phyloP scores from a whole-genome alignment of 1,140 invertebrate genomes.

The Dreissena polymorpha region DNA sequence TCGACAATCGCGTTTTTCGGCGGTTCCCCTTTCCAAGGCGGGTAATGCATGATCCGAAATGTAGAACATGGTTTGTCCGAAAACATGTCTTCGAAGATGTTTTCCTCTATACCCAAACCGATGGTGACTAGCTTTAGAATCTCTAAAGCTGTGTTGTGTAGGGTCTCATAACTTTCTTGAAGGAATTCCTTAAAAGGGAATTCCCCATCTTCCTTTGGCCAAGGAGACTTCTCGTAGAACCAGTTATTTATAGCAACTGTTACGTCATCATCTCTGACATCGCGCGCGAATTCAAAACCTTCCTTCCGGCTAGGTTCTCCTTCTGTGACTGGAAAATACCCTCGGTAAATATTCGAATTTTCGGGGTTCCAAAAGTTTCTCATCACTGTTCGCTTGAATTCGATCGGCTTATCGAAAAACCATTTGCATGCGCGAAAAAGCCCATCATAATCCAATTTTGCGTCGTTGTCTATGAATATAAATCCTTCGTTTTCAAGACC shows the following conservation, averaged over 20 bases:
- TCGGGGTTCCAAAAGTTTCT: slow-evolving; percentile 66
- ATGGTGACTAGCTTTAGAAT: slow-evolving; percentile 41
- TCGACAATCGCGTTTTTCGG: slow-evolving; percentile 17
- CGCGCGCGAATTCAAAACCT: slow-evolving; percentile 56
- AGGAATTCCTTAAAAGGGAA: slow-evolving; percentile 56
- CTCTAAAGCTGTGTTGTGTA: slow-evolving; percentile 35
- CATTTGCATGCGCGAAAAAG: slow-evolving; percentile 61
- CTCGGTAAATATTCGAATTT: slow-evolving; percentile 65
- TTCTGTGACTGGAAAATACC: slow-evolving; percentile 65
- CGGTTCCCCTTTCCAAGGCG: slow-evolving; percentile 4
- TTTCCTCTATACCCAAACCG: slow-evolving; percentile 48
- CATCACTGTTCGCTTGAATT: slow-evolving; percentile 58
- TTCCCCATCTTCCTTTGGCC: slow-evolving; percentile 50
- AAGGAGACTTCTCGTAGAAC: slow-evolving; percentile 57
- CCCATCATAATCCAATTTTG: slow-evolving; percentile 58
- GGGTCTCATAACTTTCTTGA: slow-evolving; percentile 21
- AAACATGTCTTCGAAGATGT: slow-evolving; percentile 52
- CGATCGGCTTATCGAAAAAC: slow-evolving; percentile 63
- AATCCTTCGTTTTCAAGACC: slow-evolving; percentile 68
- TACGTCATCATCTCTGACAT: slow-evolving; percentile 41
- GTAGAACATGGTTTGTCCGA: slow-evolving; percentile 54
- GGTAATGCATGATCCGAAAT: slow-evolving; percentile 57
- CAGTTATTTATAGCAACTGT: slow-evolving; percentile 35
- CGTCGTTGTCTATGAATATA: slow-evolving; percentile 65
- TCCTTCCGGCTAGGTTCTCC: slow-evolving; percentile 60